A percentile compares a stretch with the other conserved stretches of the same genome.
These are phyloP conservation scores for Porites lutea DNA, from an alignment of 64 coral and sea anemone species.

Conservation along the genomic window DNA sequence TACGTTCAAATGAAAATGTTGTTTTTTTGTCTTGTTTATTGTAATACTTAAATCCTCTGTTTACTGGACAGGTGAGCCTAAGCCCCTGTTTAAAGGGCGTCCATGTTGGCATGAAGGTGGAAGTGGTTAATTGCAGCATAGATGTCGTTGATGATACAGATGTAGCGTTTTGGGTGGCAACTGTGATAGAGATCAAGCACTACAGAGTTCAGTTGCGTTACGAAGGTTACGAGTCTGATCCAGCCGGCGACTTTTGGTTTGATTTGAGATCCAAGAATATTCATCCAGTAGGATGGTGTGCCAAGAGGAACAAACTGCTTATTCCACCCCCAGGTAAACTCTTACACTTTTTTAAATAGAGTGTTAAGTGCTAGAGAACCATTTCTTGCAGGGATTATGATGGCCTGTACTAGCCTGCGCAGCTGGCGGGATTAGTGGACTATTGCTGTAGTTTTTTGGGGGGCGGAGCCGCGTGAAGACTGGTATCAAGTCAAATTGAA, in stretches of 20 bases:
- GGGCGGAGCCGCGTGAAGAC: too few species aligned
- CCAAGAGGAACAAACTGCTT: slow-evolving; percentile 94
- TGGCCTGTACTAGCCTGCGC: too few species aligned
- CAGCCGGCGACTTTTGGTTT: slow-evolving; percentile 96
- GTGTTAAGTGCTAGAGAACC: too few species aligned
- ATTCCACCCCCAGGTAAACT: slow-evolving; percentile 94
- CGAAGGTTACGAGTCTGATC: slow-evolving; percentile 91
- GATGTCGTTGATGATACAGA: slow-evolving; percentile 92
- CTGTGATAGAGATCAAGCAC: slow-evolving; percentile 91
- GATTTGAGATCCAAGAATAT: slow-evolving; percentile 94
- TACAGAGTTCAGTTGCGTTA: slow-evolving; percentile 92
- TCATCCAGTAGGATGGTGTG: slow-evolving; percentile 99
- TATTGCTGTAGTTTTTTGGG: too few species aligned
- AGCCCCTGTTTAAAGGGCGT: slow-evolving; percentile 98
- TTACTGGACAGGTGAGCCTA: slow-evolving; percentile 72
- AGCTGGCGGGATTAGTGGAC: too few species aligned
- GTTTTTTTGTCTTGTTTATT: background rate
- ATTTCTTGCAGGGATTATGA: too few species aligned
- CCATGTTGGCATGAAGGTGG: slow-evolving; percentile 99
- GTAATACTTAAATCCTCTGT: background rate
- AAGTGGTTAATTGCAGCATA: slow-evolving; percentile 95
- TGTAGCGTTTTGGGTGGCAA: slow-evolving; percentile 97
- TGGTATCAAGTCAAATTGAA: too few species aligned
- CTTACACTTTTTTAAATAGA: too few species aligned
- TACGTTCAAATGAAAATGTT: too few species aligned